A percentile compares a stretch with the other conserved stretches of the same genome.
phyloP scores from a whole-genome alignment of 64 coral and sea anemone genomes.

The Actinia equina region DNA sequence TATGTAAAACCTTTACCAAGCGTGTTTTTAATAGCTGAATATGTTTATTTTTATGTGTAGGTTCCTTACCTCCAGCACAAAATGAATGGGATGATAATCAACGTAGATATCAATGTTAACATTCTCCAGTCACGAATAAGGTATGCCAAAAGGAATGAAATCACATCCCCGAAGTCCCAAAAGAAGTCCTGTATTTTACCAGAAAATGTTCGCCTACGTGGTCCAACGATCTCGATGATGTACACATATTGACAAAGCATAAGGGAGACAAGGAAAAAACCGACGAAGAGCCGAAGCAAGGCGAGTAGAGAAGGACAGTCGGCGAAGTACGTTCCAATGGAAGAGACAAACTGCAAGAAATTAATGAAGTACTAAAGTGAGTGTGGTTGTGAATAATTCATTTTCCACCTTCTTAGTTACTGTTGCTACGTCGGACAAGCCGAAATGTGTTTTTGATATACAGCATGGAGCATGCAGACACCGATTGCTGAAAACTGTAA shows the following conservation, averaged over 20 bases:
- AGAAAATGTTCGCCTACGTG: slow-evolving; percentile 31
- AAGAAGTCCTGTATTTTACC: slow-evolving; percentile 49
- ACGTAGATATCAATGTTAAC: not conserved
- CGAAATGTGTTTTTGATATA: too few species aligned
- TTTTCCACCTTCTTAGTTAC: too few species aligned
- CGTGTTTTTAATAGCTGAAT: too few species aligned
- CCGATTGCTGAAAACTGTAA: too few species aligned
- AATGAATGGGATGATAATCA: not conserved
- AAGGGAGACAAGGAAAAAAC: slow-evolving; percentile 10
- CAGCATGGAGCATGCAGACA: too few species aligned
- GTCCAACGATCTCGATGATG: slow-evolving; percentile 57
- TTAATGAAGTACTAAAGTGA: too few species aligned
- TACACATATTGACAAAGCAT: slow-evolving; percentile 55
- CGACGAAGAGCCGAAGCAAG: slow-evolving; percentile 54
- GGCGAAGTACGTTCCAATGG: slow-evolving; percentile 42
- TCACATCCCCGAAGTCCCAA: slow-evolving; percentile 1
- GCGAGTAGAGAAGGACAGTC: slow-evolving; percentile 51
- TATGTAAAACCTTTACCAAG: too few species aligned
- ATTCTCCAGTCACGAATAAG: slow-evolving; percentile 47
- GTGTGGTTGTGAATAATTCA: too few species aligned
- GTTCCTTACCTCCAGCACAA: not conserved
- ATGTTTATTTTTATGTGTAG: too few species aligned
- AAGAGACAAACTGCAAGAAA: not conserved
- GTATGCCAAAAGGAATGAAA: slow-evolving; percentile 34
- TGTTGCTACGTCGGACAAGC: too few species aligned